Base-by-base conservation (phyloP, 2,888 invertebrate genomes). In the Vandiemenella viatica region DNA sequence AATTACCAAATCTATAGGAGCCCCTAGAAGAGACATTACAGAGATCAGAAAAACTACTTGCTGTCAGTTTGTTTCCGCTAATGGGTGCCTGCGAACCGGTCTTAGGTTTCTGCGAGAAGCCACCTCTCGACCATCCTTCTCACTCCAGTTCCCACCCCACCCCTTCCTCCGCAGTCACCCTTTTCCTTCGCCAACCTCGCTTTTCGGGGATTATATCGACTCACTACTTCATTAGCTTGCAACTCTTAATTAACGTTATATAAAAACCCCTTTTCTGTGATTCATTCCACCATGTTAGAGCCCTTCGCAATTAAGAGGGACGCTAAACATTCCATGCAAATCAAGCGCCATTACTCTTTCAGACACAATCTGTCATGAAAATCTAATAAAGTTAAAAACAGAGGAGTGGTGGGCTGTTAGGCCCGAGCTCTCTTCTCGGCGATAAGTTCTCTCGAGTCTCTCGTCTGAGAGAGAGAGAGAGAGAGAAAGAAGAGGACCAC, bases 221-320 rank as follows among this genome's bases (percentile, higher is more conserved):
- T 50, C 46, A 47, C 43, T 52, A 50, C 50, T 50, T 53, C 53
- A 53, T 53, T 53, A 53, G 50, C 53, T 53, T 50, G 45, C 48
- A 50, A 53, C 48, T 50, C 53, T 53, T 53, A 54, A 54, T 54
- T 54, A 54, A 54, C 54, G 51, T 50, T 54, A 54, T 54, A 51
- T 51, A 52, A 54, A 53, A 53, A 43, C 32, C 32, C 32, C 32
- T 32, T 32, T 32, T 51, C 48, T 51, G 49, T 45, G 45, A 45
- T 45, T 45, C 45, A 45, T 45, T 45, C 45, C 45, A 32, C 40
- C 53, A 50, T 53, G 53, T 51, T 53, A 53, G 50, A 53, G 50
- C 53, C 48, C 50, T 54, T 54, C 44, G 54, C 54, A 54, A 54
- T 54, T 54, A 54, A 54, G 54, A 26, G 44, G 17, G 19, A 43